Evolutionary conservation across 2,888 invertebrate species (phyloP).

Genomic region (Ashinkailepas kermadecensis): DNA sequence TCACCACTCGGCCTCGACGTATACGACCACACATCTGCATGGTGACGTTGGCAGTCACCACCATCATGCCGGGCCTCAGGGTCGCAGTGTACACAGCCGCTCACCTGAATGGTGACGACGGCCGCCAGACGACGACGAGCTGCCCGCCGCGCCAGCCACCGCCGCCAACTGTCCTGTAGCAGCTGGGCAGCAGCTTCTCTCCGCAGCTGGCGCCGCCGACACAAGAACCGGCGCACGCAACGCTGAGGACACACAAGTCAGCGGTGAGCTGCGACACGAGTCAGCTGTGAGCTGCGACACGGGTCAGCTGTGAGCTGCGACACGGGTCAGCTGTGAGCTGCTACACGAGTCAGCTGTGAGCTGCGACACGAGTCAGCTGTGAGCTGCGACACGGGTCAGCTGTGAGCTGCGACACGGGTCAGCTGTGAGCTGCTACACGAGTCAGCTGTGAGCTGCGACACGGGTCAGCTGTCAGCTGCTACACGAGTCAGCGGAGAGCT

Average conservation of each 20-base stretch:
- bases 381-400: not conserved
- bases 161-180: not conserved
- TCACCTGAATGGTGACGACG: conserved; percentile 1
- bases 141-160: not conserved
- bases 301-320: no score
- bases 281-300: not conserved
- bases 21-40: no score
- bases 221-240: not conserved
- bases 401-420: not conserved
- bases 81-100: not conserved
- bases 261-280: not conserved
- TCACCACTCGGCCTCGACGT: no score
- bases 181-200: not conserved
- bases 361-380: no score
- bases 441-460: not conserved
- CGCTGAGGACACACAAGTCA: not conserved
- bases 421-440: not conserved
- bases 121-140: not conserved
- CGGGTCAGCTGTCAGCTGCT: no score
- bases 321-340: no score
- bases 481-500: no score
- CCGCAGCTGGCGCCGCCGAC: not conserved
- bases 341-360: no score
- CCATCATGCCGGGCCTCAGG: no score
- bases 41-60: no score